Base-by-base conservation (phyloP, 1,140 invertebrate species). In the Brachionus calyciflorus region DNA sequence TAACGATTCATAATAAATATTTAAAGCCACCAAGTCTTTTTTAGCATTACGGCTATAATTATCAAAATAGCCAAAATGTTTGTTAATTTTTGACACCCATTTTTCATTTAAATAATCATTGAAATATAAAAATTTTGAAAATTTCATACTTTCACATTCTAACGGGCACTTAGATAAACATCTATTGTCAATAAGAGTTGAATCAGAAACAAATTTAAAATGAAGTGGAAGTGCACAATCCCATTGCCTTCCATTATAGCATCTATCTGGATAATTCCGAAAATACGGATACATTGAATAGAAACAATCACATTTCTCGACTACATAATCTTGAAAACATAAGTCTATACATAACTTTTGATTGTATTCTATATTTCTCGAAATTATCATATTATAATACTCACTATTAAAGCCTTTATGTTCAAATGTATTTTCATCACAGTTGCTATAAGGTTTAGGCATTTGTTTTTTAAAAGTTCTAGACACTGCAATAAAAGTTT, bases 391-490 rank as follows among this genome's bases (percentile, higher is more conserved):
- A 33, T 60, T 60, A 14, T 3, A 60, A 14, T 3, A 60, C 17
- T 60, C 55, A 2, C 7, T 17, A n/a, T 60, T 30, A 17, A 33
- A 60, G 9, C 26, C 33, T 10, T 60, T 37, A 1, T 19, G 14
- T 7, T 69, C 40, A 69, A 44, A 3, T 44, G 65, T 48, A 46
- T 51, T 69, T 48, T 5, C 41, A 26, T 69, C 65, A 69, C 65
- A 69, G 9, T 51, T 69, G 40, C 65, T 69, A 14, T 69, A 69
- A 12, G 65, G 65, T 30, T 69, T 69, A 14, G 41, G 65, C 26
- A 44, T 19, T 28, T 40, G 41, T 44, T 69, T 2, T 10, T 14
- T 44, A 19, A 30, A 69, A 26, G 41, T 46, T 46, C 65, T 24
- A 28, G 33, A 44, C 5, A 69, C 2, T 3, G 37, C 65, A 7